A percentile compares a stretch with the other conserved stretches of the same genome.
Conservation (phyloP, 2,113 vertebrate genomes). For the Halcyon malimbica region DNA sequence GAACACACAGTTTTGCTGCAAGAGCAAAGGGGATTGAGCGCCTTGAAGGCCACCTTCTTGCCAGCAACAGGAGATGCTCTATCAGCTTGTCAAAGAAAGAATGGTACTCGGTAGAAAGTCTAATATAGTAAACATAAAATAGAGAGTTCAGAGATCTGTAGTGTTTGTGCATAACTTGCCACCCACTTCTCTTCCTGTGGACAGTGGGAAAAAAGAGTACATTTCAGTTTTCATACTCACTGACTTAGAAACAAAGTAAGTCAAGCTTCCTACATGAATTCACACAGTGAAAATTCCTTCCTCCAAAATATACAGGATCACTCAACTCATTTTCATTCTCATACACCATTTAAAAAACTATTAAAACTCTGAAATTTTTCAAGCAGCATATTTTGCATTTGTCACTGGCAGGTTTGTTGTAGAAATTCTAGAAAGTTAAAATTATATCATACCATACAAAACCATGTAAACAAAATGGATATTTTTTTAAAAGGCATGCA, state of each 20-base stretch:
- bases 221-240: not conserved
- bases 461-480: constrained; percentile 63
- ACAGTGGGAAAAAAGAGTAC: not conserved
- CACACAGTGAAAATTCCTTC: constrained; percentile 50
- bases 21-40: not conserved
- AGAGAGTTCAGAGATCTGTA: constrained; percentile 11
- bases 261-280: constrained; percentile 33
- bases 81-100: not conserved
- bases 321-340: constrained; percentile 14
- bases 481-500: constrained; percentile 44
- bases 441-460: constrained; percentile 60
- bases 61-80: constrained; percentile 27
- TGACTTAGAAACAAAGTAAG: constrained; percentile 34
- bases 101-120: not conserved
- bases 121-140: not conserved
- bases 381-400: constrained; percentile 65
- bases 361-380: constrained; percentile 41
- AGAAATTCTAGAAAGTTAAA: constrained; percentile 65
- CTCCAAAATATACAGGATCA: constrained; percentile 26
- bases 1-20: not conserved
- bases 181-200: not conserved
- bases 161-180: constrained; percentile 7
- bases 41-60: not conserved
- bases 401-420: constrained; percentile 42
- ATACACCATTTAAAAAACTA: constrained; percentile 36